Percentiles rank a stretch among this genome's conserved stretches.
Evolutionary conservation across 2,797 vertebrate genomes (phyloP).

Genomic region (Phoebastria nigripes): DNA sequence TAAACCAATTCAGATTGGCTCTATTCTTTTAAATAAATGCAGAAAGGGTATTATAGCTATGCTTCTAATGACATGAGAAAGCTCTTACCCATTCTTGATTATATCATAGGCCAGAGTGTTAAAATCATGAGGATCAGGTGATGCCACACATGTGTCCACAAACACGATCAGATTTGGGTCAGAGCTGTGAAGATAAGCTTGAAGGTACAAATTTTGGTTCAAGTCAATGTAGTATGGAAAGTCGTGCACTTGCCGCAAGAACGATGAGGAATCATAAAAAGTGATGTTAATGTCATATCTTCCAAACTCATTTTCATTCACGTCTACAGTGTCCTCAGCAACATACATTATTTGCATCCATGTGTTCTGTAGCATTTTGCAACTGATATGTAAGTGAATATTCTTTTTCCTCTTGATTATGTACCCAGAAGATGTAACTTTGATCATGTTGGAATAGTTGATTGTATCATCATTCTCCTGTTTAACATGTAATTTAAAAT

Average conservation of each 20-base stretch:
- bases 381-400: conserved; percentile 76
- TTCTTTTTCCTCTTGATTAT: conserved; percentile 79
- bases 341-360: conserved; percentile 79
- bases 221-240: conserved; percentile 81
- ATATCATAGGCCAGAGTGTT: conserved; percentile 77
- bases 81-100: conserved; percentile 83
- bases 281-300: conserved; percentile 79
- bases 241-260: conserved; percentile 73
- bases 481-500: neutral
- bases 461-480: conserved; percentile 79
- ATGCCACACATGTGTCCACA: conserved; percentile 88
- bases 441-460: conserved; percentile 81
- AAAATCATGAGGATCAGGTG: conserved; percentile 79
- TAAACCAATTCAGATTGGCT: neutral
- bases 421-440: neutral
- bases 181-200: conserved; percentile 72
- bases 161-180: conserved; percentile 77
- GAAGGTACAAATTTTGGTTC: conserved; percentile 82
- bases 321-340: neutral
- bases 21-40: neutral
- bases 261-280: conserved; percentile 82
- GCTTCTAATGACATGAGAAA: neutral
- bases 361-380: conserved; percentile 82
- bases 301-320: conserved; percentile 73
- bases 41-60: neutral